Percentiles rank a stretch among this genome's conserved stretches.
These are phyloP conservation scores for Dasysyrphus albostriatus DNA, from an alignment of 2,888 invertebrate genomes.

Conservation along the genomic window DNA sequence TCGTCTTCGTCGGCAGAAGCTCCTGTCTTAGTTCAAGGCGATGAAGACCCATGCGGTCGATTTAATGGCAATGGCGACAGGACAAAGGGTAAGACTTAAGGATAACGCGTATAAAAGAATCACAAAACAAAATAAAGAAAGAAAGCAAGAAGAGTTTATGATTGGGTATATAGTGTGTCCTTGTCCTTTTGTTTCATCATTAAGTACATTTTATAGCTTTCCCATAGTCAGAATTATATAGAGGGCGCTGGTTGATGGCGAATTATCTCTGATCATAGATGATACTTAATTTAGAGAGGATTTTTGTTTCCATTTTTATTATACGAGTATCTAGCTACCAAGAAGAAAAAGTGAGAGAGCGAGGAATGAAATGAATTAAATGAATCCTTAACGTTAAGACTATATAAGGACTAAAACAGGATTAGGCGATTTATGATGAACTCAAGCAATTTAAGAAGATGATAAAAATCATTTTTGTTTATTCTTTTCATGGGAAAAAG, in stretches of 20 bases:
- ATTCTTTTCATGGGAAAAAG: neutral
- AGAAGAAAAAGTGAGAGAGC: conserved; percentile 7
- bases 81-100: conserved; percentile 64
- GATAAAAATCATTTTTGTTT: conserved; percentile 4
- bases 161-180: conserved; percentile 33
- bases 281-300: conserved; percentile 63
- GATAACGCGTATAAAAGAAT: conserved; percentile 16
- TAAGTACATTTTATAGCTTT: conserved; percentile 56
- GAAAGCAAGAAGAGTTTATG: conserved; percentile 41
- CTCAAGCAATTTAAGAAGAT: conserved; percentile 9
- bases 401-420: neutral
- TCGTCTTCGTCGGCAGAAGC: neutral
- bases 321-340: too few species aligned
- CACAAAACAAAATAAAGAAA: neutral
- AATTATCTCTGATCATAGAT: conserved; percentile 65
- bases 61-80: conserved; percentile 58
- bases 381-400: conserved; percentile 10
- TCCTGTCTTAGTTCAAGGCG: conserved; percentile 11
- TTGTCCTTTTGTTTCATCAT: conserved; percentile 69
- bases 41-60: conserved; percentile 47
- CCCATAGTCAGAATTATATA: neutral
- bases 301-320: conserved; percentile 49
- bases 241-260: conserved; percentile 1
- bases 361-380: conserved; percentile 6
- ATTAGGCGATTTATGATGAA: conserved; percentile 27